Evolutionary conservation across 2,888 invertebrate species (phyloP).

Genomic region (Plusia festucae): DNA sequence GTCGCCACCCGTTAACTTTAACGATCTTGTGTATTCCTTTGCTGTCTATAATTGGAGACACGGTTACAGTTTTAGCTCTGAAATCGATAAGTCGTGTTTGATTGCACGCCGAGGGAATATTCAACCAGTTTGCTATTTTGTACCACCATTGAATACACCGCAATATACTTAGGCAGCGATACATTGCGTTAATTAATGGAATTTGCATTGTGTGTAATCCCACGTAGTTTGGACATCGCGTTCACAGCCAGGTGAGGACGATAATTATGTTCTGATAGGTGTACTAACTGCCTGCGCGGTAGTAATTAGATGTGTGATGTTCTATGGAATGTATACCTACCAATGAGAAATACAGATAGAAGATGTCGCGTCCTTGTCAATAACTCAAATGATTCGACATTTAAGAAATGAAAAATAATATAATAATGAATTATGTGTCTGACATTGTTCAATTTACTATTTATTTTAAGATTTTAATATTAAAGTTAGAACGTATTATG

Average conservation of each 20-base stretch:
- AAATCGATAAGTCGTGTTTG: slow-evolving; percentile 80
- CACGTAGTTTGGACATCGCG: slow-evolving; percentile 38
- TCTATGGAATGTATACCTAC: slow-evolving; percentile 7
- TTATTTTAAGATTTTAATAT: background rate
- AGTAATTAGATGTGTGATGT: slow-evolving; percentile 42
- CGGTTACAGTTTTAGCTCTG: slow-evolving; percentile 73
- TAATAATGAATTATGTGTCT: background rate
- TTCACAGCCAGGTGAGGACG: slow-evolving; percentile 21
- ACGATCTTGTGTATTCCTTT: slow-evolving; percentile 61
- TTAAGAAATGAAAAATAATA: too few relatives aligned
- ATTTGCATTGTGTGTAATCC: slow-evolving; percentile 65
- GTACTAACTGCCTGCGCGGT: slow-evolving; percentile 30
- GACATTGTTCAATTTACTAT: background rate
- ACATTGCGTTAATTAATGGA: slow-evolving; percentile 70
- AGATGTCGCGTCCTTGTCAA: background rate
- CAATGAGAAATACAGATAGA: background rate
- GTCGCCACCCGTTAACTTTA: slow-evolving; percentile 11
- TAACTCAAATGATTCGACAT: background rate
- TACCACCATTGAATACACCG: slow-evolving; percentile 32
- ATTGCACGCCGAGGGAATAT: slow-evolving; percentile 72
- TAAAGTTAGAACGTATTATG: background rate
- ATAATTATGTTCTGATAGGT: slow-evolving; percentile 50
- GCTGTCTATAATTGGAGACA: slow-evolving; percentile 75
- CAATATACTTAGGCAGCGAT: slow-evolving; percentile 45
- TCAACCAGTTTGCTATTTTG: slow-evolving; percentile 62